These are phyloP conservation scores for Sebastes oblongus DNA, from an alignment of 2,797 vertebrate genomes.

Conservation along the genomic window DNA sequence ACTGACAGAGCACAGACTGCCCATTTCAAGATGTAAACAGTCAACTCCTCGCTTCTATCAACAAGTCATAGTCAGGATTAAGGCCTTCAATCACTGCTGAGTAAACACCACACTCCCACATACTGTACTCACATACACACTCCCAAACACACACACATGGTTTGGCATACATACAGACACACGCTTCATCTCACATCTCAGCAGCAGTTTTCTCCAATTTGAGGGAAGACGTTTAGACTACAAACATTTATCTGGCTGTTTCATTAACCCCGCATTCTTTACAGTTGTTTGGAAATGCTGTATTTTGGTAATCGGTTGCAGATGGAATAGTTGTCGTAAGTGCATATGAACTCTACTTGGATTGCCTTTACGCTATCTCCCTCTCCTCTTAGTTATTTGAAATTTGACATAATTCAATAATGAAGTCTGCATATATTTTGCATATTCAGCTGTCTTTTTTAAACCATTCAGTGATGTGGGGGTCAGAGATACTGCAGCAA, in stretches of 20 bases:
- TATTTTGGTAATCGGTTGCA: constrained; percentile 36
- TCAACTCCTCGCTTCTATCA: constrained; percentile 15
- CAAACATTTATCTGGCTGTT: constrained; percentile 33
- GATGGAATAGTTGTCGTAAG: constrained; percentile 13
- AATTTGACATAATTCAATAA: not conserved
- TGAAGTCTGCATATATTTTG: not conserved
- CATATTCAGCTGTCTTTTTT: not conserved
- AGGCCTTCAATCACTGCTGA: constrained; percentile 34
- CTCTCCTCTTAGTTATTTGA: not conserved
- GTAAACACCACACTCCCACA: constrained; percentile 52
- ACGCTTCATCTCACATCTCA: not conserved
- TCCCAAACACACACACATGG: not conserved
- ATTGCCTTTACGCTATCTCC: not conserved
- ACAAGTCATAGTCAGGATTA: constrained; percentile 37
- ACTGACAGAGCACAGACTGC: not conserved
- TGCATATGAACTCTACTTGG: not conserved
- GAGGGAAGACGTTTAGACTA: constrained; percentile 14
- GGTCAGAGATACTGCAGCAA: not conserved
- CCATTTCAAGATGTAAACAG: constrained; percentile 23
- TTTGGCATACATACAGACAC: constrained; percentile 1
- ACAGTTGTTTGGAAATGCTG: constrained; percentile 24
- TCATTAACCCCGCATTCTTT: constrained; percentile 20
- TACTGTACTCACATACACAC: constrained; percentile 9
- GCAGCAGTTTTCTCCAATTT: constrained; percentile 33
- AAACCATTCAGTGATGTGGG: not conserved